A percentile compares a stretch with the other conserved stretches of the same genome.
phyloP scores from a whole-genome alignment of 1,140 invertebrate genomes.

The Drosophila sulfurigaster region DNA sequence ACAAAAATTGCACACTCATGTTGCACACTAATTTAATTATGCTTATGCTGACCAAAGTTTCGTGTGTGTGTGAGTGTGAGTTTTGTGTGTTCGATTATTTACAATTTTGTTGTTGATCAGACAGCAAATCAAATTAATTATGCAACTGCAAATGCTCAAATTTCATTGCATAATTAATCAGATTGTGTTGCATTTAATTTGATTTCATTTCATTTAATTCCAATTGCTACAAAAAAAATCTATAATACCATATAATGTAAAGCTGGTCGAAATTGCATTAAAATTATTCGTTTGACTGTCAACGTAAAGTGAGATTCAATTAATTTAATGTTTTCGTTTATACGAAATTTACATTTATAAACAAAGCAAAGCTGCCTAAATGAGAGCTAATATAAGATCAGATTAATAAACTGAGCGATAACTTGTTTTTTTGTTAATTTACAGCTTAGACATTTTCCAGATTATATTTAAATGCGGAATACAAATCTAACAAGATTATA shows the following conservation, averaged over 20 bases:
- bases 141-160: not conserved
- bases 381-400: too few species aligned
- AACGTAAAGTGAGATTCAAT: too few species aligned
- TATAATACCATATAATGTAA: too few species aligned
- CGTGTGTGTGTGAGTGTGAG: not conserved
- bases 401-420: too few species aligned
- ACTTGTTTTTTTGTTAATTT: too few species aligned
- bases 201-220: conserved; percentile 14
- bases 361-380: too few species aligned
- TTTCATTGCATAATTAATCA: conserved; percentile 1
- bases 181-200: conserved; percentile 13
- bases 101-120: not conserved
- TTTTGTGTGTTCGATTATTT: conserved; percentile 13
- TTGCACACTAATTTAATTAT: conserved; percentile 31
- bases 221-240: not conserved
- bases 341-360: too few species aligned
- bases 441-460: too few species aligned
- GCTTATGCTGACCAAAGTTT: not conserved
- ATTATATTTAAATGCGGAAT: too few species aligned
- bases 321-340: too few species aligned
- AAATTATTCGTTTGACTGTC: not conserved
- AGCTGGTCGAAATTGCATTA: not conserved
- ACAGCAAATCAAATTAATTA: conserved; percentile 10
- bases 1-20: conserved; percentile 16
- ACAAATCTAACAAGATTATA: too few species aligned